Percentiles rank a stretch among this genome's conserved stretches.
Conservation (phyloP, 2,113 vertebrate species). For the Crocuta crocuta region DNA sequence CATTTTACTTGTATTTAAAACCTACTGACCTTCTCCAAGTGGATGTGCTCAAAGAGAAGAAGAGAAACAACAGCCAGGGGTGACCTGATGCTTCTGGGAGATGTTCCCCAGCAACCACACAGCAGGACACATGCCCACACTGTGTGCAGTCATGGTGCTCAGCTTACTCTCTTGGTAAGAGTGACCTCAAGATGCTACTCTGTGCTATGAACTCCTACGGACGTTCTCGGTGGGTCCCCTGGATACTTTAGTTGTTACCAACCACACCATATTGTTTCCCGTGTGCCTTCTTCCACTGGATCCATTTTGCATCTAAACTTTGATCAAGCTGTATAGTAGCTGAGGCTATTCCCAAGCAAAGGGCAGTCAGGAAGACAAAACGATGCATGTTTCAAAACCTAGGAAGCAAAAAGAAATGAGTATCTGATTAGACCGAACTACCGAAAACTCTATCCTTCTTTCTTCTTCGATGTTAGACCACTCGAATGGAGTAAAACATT, state of each 20-base stretch:
- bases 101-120: neutral
- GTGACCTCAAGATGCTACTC: neutral
- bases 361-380: conserved; percentile 62
- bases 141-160: neutral
- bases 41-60: neutral
- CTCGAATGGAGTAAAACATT: neutral
- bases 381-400: conserved; percentile 81
- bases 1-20: neutral
- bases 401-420: neutral
- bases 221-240: neutral
- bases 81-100: neutral
- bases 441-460: neutral
- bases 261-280: conserved; percentile 86
- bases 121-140: neutral
- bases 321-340: conserved; percentile 86
- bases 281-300: conserved; percentile 92
- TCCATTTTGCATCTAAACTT: conserved; percentile 89
- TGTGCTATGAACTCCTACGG: neutral
- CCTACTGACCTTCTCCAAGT: neutral
- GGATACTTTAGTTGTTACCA: conserved; percentile 78
- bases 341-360: conserved; percentile 84
- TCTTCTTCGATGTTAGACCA: neutral
- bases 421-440: neutral
- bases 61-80: neutral
- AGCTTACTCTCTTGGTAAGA: neutral